Evolutionary conservation across 1,140 invertebrate genomes (phyloP).

Genomic region (Ceratina australensis): DNA sequence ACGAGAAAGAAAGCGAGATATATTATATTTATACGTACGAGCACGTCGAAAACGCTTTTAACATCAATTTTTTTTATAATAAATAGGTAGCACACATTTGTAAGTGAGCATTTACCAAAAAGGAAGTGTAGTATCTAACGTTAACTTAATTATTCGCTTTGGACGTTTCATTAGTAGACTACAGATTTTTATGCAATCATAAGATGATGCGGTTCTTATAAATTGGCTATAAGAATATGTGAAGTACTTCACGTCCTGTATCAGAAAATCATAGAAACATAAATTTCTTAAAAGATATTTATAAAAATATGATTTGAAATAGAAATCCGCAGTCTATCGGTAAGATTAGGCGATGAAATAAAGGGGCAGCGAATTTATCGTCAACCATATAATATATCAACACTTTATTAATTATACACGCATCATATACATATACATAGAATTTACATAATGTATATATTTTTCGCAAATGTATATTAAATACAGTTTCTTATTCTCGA

Average conservation of each 20-base stretch:
- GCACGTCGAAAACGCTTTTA: not conserved
- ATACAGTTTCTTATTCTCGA: slow-evolving; percentile 61
- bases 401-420: slow-evolving; percentile 74
- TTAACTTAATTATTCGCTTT: slow-evolving; percentile 12
- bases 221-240: too few species aligned
- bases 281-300: too few species aligned
- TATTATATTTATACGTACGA: too few species aligned
- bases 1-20: too few species aligned
- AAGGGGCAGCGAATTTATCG: slow-evolving; percentile 35
- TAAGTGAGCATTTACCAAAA: slow-evolving; percentile 14
- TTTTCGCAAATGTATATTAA: slow-evolving; percentile 64
- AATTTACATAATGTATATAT: slow-evolving; percentile 66
- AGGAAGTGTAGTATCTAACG: not conserved
- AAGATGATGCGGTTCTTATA: too few species aligned
- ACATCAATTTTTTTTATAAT: not conserved
- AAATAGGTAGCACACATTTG: not conserved
- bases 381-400: slow-evolving; percentile 69
- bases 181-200: too few species aligned
- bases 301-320: too few species aligned
- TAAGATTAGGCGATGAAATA: slow-evolving; percentile 6
- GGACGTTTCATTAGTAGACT: not conserved
- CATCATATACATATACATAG: slow-evolving; percentile 70
- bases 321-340: too few species aligned
- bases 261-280: too few species aligned
- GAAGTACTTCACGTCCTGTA: too few species aligned